Base-by-base conservation (phyloP, 2,888 invertebrate species). In the Tiliacea aurago region DNA sequence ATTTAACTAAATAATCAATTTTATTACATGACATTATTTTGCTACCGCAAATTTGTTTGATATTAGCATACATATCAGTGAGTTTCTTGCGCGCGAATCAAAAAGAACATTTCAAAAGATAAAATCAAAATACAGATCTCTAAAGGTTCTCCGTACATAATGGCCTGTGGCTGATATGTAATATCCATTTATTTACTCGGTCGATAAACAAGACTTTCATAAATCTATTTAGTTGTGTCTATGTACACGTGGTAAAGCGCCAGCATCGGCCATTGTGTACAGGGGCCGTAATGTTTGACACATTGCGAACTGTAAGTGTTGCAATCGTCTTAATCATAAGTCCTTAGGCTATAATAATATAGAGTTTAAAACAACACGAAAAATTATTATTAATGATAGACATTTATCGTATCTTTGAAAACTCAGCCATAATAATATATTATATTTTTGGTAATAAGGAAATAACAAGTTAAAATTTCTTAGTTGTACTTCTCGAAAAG, bases 401-500 rank as follows among this genome's bases (percentile, higher is more conserved):
- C 90, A 91, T 93, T 93, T 93, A 89, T 88, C 94, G 93, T 94
- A 95, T 95, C 94, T 95, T 94, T 89, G 92, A 94, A 94, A 95
- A 92, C 93, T 93, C 93, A 95, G 96, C 96, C 96, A 96, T 96
- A 96, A 96, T 95, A 95, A 96, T 95, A 95, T 96, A 96, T 96
- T 86, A 86, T 86, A 86, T 86, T 86, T 96, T 96, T 96, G 96
- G 96, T 95, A 96, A 76, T 96, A 95, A 95, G 95, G 90, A 92
- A 90, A 89, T 90, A 93, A 92, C 89, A 89, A 81, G 79, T 86
- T 90, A 89, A 91, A 93, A 93, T 91, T 92, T 92, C 85, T 91
- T 94, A 92, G 92, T 93, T 93, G 81, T 90, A 89, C 88, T 86
- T 86, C 82, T 80, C 75, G 66, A 37, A 56, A 90, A 91, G 90